Conservation (phyloP, 2,888 invertebrate genomes). For the Chironomus tentans region DNA sequence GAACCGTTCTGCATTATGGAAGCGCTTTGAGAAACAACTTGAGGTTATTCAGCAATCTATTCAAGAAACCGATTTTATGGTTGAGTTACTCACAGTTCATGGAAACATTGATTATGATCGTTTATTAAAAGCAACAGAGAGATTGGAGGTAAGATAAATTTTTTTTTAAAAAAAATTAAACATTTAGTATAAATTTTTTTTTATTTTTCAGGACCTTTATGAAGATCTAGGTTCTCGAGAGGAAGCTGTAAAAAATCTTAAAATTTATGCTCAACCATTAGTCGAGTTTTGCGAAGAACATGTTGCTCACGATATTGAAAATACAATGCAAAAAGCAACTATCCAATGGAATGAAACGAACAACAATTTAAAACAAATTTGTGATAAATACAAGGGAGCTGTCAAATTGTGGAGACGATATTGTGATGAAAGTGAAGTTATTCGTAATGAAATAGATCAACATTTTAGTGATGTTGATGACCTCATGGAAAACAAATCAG, state of each 20-base stretch:
- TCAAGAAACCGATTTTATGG: slow-evolving; percentile 79
- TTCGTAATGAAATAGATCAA: slow-evolving; percentile 65
- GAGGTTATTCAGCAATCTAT: slow-evolving; percentile 74
- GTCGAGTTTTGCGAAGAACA: slow-evolving; percentile 59
- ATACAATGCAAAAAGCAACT: slow-evolving; percentile 68
- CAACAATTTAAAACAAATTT: slow-evolving; percentile 63
- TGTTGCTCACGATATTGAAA: slow-evolving; percentile 61
- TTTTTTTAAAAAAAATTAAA: too few relatives aligned
- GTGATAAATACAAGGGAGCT: slow-evolving; percentile 68
- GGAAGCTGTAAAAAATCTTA: slow-evolving; percentile 61
- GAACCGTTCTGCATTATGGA: slow-evolving; percentile 61
- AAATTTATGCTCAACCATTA: slow-evolving; percentile 60
- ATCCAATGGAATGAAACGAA: slow-evolving; percentile 74
- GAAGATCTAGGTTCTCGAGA: slow-evolving; percentile 67
- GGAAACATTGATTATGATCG: slow-evolving; percentile 78
- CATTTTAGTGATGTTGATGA: slow-evolving; percentile 64
- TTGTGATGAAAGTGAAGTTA: slow-evolving; percentile 65
- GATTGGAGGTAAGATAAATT: slow-evolving; percentile 58
- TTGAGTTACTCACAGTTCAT: slow-evolving; percentile 72
- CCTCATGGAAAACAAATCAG: slow-evolving; percentile 61
- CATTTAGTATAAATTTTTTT: background rate
- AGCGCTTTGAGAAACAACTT: slow-evolving; percentile 65
- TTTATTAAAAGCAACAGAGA: slow-evolving; percentile 70
- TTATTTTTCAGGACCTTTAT: slow-evolving; percentile 54
- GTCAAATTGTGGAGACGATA: slow-evolving; percentile 74